phyloP scores from a whole-genome alignment of 1,140 invertebrate species.

The Sminthurides bifidus region DNA sequence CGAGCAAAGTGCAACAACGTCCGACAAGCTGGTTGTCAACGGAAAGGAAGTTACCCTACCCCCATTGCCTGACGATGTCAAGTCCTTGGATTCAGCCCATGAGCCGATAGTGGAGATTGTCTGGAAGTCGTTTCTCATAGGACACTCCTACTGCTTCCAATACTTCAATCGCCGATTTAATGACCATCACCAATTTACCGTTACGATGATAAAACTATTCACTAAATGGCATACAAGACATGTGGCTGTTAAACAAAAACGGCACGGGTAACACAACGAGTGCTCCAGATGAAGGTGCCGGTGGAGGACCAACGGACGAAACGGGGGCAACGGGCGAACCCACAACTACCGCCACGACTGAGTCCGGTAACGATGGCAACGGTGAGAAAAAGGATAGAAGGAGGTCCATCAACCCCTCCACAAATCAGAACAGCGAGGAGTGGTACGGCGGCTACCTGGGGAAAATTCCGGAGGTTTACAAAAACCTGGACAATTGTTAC shows the following conservation, averaged over 20 bases:
- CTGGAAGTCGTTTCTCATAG: constrained; percentile 21
- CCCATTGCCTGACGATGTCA: constrained; percentile 5
- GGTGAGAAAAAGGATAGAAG: too few species aligned
- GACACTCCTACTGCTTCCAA: constrained; percentile 22
- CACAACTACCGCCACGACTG: neutral
- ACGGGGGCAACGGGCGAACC: neutral
- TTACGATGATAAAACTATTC: constrained; percentile 15
- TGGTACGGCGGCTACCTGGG: constrained; percentile 8
- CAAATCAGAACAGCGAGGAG: neutral
- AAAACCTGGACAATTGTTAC: constrained; percentile 7
- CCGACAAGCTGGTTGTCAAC: neutral
- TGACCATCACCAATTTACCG: constrained; percentile 25
- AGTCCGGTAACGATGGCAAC: neutral
- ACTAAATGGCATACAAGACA: constrained; percentile 24
- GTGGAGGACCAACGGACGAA: neutral
- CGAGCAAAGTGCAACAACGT: neutral
- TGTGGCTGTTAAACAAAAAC: neutral
- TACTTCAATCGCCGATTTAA: constrained; percentile 21
- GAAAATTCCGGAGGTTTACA: neutral
- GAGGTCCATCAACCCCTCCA: too few species aligned
- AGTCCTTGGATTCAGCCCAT: neutral
- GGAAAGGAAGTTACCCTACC: neutral
- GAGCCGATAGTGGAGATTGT: constrained; percentile 24
- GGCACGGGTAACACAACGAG: neutral
- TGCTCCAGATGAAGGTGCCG: neutral